Percentiles rank a stretch among this genome's conserved stretches.
Conservation (phyloP, 92 coral and sea anemone genomes). For the Diadumene lineata region DNA sequence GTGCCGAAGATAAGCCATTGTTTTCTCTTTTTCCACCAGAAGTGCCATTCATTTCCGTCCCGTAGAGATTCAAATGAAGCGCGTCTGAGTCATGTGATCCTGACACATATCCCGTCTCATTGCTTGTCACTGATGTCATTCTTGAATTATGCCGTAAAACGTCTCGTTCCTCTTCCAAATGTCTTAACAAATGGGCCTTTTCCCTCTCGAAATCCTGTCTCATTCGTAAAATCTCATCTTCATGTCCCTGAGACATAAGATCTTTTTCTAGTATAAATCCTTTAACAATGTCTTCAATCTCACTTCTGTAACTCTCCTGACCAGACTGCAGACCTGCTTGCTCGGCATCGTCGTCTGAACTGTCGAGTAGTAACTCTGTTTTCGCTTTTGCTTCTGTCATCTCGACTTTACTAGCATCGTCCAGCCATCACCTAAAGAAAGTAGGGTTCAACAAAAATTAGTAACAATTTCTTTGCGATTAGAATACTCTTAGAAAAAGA, state of each 20-base stretch:
- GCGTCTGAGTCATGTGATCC: conserved; percentile 39
- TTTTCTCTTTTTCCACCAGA: conserved; percentile 19
- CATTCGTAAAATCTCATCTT: conserved; percentile 77
- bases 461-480: too few species aligned
- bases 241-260: conserved; percentile 82
- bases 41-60: conserved; percentile 26
- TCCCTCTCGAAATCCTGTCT: conserved; percentile 71
- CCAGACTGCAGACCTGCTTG: conserved; percentile 13
- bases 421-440: background rate
- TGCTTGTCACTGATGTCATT: conserved; percentile 39
- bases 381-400: conserved; percentile 21
- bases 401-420: conserved; percentile 1
- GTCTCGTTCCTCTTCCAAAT: conserved; percentile 68
- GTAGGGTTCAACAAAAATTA: background rate
- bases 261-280: conserved; percentile 95
- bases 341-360: conserved; percentile 50
- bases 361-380: conserved; percentile 19
- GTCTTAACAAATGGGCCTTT: conserved; percentile 54
- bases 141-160: conserved; percentile 55
- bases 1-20: conserved; percentile 1
- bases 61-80: conserved; percentile 35
- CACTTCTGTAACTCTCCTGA: conserved; percentile 61
- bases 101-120: conserved; percentile 41
- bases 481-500: too few species aligned
- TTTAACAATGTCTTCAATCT: conserved; percentile 82